Percentiles rank a stretch among this genome's conserved stretches.
These are phyloP conservation scores for Rhinatrema bivittatum DNA, from an alignment of 2,797 vertebrate species.

Conservation along the genomic window DNA sequence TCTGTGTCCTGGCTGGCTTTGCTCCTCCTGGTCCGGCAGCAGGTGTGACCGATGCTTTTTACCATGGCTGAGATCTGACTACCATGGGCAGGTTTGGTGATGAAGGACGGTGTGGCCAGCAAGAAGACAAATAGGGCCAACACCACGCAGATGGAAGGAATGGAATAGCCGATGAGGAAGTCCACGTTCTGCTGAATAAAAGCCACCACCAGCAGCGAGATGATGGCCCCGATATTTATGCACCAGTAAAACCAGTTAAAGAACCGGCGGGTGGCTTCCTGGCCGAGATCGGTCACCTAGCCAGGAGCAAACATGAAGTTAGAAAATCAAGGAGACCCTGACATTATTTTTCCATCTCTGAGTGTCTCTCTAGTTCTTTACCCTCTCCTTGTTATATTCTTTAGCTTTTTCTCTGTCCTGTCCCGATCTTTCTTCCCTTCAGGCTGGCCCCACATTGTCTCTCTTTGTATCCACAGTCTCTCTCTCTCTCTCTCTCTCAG, in stretches of 20 bases:
- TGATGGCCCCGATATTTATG: slow-evolving; percentile 31
- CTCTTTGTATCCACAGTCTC: not conserved
- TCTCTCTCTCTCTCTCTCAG: too few relatives aligned
- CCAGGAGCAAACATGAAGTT: too few relatives aligned
- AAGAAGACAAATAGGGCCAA: slow-evolving; percentile 44
- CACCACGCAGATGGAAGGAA: slow-evolving; percentile 15
- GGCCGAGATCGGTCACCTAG: slow-evolving; percentile 34
- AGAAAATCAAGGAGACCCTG: too few relatives aligned
- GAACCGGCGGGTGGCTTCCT: slow-evolving; percentile 24
- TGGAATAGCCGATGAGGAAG: slow-evolving; percentile 34
- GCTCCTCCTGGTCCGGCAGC: slow-evolving; percentile 1
- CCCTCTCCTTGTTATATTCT: not conserved
- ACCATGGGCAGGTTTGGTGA: slow-evolving; percentile 39
- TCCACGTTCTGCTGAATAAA: slow-evolving; percentile 44
- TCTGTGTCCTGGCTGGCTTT: slow-evolving; percentile 10
- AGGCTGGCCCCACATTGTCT: too few relatives aligned
- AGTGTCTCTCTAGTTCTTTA: fast-evolving
- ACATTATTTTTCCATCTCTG: not conserved
- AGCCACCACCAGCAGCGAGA: slow-evolving; percentile 40
- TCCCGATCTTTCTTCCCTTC: too few relatives aligned
- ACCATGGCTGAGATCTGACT: slow-evolving; percentile 43
- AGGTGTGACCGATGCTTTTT: slow-evolving; percentile 18
- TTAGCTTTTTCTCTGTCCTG: not conserved
- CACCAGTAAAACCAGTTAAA: slow-evolving; percentile 60
- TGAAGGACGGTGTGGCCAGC: slow-evolving; percentile 32